phyloP scores from a whole-genome alignment of 2,888 invertebrate genomes.

The Podotricha telesiphe region DNA sequence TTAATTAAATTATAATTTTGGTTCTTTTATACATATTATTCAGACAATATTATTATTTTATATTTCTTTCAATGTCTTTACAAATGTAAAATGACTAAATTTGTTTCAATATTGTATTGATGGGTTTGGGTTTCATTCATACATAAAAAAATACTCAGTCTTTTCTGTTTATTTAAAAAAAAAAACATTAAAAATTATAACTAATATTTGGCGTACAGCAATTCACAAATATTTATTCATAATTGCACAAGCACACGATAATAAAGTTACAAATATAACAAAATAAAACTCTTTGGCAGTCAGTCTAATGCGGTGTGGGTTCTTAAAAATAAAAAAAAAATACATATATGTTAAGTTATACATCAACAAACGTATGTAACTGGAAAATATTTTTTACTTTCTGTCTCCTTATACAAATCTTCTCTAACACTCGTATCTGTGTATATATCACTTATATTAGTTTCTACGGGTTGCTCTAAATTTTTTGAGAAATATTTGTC shows the following conservation, averaged over 20 bases:
- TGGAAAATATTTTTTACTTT: constrained; percentile 67
- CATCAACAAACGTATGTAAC: constrained; percentile 68
- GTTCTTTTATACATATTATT: too few species aligned
- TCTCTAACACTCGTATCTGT: constrained; percentile 50
- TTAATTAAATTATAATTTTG: too few species aligned
- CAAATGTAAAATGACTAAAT: too few species aligned
- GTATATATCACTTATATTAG: constrained; percentile 50
- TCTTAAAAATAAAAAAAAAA: constrained; percentile 15
- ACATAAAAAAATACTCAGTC: constrained; percentile 41
- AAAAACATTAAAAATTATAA: constrained; percentile 44
- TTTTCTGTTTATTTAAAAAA: constrained; percentile 45
- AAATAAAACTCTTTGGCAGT: constrained; percentile 71
- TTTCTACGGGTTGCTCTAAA: constrained; percentile 52
- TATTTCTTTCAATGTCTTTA: too few species aligned
- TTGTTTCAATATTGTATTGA: too few species aligned
- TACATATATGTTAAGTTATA: background rate
- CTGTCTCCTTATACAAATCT: constrained; percentile 55
- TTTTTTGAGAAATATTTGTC: constrained; percentile 58
- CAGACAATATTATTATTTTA: too few species aligned
- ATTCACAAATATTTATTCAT: constrained; percentile 29
- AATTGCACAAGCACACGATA: constrained; percentile 41
- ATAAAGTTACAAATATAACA: constrained; percentile 53
- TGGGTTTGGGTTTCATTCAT: background rate
- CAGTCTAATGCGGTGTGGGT: constrained; percentile 55
- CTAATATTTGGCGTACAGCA: constrained; percentile 42